Conservation (phyloP, 1,140 invertebrate species). For the Campoletis sonorensis region DNA sequence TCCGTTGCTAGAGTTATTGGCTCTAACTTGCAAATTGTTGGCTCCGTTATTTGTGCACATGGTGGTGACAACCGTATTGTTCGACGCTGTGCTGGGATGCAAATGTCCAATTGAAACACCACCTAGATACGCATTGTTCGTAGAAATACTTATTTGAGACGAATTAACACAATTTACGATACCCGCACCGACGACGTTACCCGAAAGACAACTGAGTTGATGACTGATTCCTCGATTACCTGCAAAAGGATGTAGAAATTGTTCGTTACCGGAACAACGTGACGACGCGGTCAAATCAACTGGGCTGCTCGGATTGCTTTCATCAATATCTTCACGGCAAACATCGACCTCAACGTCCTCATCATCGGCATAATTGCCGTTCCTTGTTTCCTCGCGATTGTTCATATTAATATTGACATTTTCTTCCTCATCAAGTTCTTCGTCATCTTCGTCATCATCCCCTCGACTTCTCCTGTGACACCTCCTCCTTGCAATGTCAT, state of each 20-base stretch:
- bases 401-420: slow-evolving; percentile 44
- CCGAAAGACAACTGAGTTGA: slow-evolving; percentile 64
- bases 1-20: slow-evolving; percentile 52
- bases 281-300: slow-evolving; percentile 73
- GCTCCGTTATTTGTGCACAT: slow-evolving; percentile 59
- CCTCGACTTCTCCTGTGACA: slow-evolving; percentile 48
- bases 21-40: slow-evolving; percentile 50
- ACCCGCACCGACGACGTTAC: slow-evolving; percentile 54
- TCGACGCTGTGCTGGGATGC: slow-evolving; percentile 46
- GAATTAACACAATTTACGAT: slow-evolving; percentile 46
- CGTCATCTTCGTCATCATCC: slow-evolving; percentile 63
- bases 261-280: slow-evolving; percentile 59
- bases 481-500: slow-evolving; percentile 1
- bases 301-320: slow-evolving; percentile 72
- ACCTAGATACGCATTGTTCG: slow-evolving; percentile 37
- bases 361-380: slow-evolving; percentile 64
- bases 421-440: slow-evolving; percentile 60
- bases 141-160: neutral
- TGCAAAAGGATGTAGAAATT: slow-evolving; percentile 66
- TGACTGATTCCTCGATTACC: slow-evolving; percentile 57
- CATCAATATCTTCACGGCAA: slow-evolving; percentile 64
- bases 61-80: slow-evolving; percentile 59
- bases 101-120: slow-evolving; percentile 49
- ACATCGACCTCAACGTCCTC: slow-evolving; percentile 72
- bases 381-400: slow-evolving; percentile 55